A percentile compares a stretch with the other conserved stretches of the same genome.
Evolutionary conservation across 2,797 vertebrate genomes (phyloP).

Genomic region (Rousettus madagascariensis): DNA sequence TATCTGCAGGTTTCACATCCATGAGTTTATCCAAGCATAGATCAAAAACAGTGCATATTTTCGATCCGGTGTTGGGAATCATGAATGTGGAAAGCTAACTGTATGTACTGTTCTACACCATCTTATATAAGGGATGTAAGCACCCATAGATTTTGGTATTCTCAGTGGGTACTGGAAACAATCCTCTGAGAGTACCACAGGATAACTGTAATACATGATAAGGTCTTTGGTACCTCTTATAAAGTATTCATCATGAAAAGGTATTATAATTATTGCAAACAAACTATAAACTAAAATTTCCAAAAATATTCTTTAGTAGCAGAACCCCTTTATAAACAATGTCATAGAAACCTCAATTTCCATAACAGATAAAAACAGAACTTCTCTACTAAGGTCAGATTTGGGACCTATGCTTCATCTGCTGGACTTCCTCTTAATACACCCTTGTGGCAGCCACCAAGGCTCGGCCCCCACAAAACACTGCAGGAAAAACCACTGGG

Average conservation of each 20-base stretch:
- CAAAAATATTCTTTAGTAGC: slow-evolving; percentile 5
- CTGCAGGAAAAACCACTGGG: background rate
- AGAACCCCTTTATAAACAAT: background rate
- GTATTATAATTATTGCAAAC: slow-evolving; percentile 6
- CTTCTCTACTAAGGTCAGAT: background rate
- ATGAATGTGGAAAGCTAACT: background rate
- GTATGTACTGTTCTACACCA: background rate
- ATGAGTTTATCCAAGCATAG: background rate
- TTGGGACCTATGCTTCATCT: background rate
- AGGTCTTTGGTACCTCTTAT: background rate
- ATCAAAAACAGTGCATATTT: background rate
- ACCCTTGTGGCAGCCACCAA: background rate
- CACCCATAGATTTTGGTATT: background rate
- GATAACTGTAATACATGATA: background rate
- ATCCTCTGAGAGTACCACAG: background rate
- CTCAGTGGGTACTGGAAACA: background rate
- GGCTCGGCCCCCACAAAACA: background rate
- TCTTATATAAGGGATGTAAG: background rate
- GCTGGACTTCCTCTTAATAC: background rate
- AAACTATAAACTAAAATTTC: background rate
- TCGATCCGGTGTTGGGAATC: background rate
- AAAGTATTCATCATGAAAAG: slow-evolving; percentile 9
- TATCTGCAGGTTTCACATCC: background rate
- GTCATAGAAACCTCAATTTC: background rate
- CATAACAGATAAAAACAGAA: background rate